These are phyloP conservation scores for Tryphoninae sp. DNA, from an alignment of 2,888 invertebrate genomes.

Conservation along the genomic window DNA sequence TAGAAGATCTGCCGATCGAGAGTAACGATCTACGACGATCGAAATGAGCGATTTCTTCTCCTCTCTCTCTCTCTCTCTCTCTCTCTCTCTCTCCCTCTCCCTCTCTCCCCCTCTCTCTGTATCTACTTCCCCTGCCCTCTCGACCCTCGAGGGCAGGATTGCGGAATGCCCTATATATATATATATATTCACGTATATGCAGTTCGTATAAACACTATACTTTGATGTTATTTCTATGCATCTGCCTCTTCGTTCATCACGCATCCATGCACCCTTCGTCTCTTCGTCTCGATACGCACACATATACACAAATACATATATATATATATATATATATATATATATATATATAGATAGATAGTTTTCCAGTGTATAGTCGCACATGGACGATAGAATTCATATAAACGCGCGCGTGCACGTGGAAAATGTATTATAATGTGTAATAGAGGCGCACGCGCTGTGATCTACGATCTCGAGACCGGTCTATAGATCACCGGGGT, in stretches of 20 bases:
- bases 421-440: constrained; percentile 69
- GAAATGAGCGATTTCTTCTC: constrained; percentile 69
- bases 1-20: constrained; percentile 67
- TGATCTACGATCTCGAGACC: constrained; percentile 68
- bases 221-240: constrained; percentile 35
- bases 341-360: neutral
- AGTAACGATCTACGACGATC: constrained; percentile 74
- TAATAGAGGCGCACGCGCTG: constrained; percentile 66
- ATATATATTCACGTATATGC: neutral
- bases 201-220: constrained; percentile 36
- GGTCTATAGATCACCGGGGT: constrained; percentile 65
- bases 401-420: constrained; percentile 47
- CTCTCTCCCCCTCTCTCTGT: constrained; percentile 16
- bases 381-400: constrained; percentile 47
- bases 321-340: neutral
- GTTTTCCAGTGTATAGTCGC: neutral
- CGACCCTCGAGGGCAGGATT: neutral
- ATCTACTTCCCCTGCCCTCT: neutral
- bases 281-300: neutral
- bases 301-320: neutral
- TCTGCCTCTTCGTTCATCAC: constrained; percentile 23
- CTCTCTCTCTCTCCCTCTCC: constrained; percentile 62
- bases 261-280: constrained; percentile 12
- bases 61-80: constrained; percentile 64
- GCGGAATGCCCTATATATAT: neutral